phyloP scores from a whole-genome alignment of 2,113 vertebrate genomes.

The Ctenomys sociabilis region DNA sequence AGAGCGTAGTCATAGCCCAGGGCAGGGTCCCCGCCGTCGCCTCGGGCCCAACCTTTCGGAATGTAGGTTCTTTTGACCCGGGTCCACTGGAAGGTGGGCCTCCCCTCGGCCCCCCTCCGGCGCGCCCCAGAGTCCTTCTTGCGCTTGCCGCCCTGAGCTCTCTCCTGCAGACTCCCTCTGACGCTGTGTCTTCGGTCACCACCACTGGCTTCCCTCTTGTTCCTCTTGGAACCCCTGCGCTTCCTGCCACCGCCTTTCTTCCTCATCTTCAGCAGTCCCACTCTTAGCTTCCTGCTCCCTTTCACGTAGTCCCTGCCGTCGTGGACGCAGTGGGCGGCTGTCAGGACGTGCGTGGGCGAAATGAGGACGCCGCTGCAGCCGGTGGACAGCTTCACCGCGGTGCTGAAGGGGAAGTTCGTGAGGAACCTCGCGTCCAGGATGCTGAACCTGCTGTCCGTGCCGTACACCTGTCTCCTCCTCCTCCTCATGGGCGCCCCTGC shows the following conservation, averaged over 20 bases:
- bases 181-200: conserved; percentile 82
- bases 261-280: conserved; percentile 92
- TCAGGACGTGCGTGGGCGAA: conserved; percentile 95
- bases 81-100: conserved; percentile 95
- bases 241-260: conserved; percentile 86
- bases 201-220: conserved; percentile 73
- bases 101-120: conserved; percentile 78
- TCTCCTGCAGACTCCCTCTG: conserved; percentile 83
- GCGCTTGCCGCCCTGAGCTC: conserved; percentile 78
- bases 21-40: conserved; percentile 85
- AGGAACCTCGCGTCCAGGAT: conserved; percentile 94
- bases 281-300: conserved; percentile 92
- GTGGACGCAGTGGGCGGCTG: conserved; percentile 96
- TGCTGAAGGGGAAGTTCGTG: conserved; percentile 95
- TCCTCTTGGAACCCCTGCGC: conserved; percentile 79
- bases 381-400: conserved; percentile 95
- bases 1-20: conserved; percentile 96
- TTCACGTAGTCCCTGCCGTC: conserved; percentile 93
- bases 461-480: conserved; percentile 93
- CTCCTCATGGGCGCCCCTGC: conserved; percentile 68
- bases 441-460: conserved; percentile 95
- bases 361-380: conserved; percentile 95
- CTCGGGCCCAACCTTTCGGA: conserved; percentile 95
- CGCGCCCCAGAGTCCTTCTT: conserved; percentile 80
- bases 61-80: conserved; percentile 95